A percentile compares a stretch with the other conserved stretches of the same genome.
These are phyloP conservation scores for Tragelaphus buxtoni DNA, from an alignment of 2,113 vertebrate genomes.

Conservation along the genomic window DNA sequence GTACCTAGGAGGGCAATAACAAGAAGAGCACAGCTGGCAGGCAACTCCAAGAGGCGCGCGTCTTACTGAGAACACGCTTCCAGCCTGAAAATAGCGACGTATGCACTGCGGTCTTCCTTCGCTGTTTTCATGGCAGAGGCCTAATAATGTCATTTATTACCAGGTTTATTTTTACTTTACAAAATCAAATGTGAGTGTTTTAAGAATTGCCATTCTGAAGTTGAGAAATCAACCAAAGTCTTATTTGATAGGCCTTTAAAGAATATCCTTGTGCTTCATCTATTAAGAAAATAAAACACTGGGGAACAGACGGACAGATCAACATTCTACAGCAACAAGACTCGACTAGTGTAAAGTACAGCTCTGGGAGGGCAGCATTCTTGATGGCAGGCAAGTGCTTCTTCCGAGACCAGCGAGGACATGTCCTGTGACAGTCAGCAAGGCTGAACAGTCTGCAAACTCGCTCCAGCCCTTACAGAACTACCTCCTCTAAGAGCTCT, in stretches of 20 bases:
- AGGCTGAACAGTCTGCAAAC: not conserved
- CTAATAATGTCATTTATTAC: not conserved
- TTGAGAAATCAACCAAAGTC: not conserved
- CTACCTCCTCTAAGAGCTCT: not conserved
- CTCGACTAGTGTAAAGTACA: too few relatives aligned
- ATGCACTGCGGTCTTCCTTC: too few relatives aligned
- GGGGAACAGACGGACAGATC: not conserved
- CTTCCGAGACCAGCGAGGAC: not conserved
- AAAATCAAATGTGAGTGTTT: not conserved
- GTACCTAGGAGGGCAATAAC: too few relatives aligned
- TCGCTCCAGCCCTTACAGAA: not conserved
- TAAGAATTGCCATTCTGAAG: constrained; percentile 6
- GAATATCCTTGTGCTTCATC: not conserved
- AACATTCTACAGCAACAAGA: not conserved
- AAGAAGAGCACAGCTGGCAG: not conserved
- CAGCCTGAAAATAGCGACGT: not conserved
- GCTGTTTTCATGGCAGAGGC: not conserved
- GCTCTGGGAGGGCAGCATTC: not conserved
- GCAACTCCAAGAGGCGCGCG: not conserved
- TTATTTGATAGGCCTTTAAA: not conserved
- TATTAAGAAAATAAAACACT: not conserved
- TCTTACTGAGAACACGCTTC: not conserved
- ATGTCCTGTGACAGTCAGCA: not conserved
- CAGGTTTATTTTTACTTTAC: not conserved
- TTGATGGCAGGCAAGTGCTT: not conserved